These are phyloP conservation scores for Sphecodes monilicornis DNA, from an alignment of 2,888 invertebrate genomes.

Conservation along the genomic window DNA sequence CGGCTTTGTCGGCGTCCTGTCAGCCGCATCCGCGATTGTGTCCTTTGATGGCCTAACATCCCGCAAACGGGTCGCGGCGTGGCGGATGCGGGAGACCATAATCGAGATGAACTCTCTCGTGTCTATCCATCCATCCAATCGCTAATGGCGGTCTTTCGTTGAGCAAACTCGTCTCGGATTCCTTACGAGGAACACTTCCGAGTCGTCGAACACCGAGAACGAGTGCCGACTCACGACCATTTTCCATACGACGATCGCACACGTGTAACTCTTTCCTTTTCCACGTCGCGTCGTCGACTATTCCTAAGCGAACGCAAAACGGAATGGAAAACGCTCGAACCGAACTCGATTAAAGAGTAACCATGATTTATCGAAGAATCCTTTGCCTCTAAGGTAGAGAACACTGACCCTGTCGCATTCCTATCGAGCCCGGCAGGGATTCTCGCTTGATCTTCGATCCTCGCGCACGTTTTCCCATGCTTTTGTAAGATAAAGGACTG, in stretches of 20 bases:
- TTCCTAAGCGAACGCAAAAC: background rate
- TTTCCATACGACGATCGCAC: background rate
- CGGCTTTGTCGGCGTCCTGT: background rate
- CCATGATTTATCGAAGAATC: background rate
- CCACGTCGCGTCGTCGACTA: background rate
- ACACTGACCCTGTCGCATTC: background rate
- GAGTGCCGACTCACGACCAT: background rate
- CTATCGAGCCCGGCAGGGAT: background rate
- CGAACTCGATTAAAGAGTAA: background rate
- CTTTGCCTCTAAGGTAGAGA: background rate
- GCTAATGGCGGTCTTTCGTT: background rate
- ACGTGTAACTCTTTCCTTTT: background rate
- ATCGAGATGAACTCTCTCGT: background rate
- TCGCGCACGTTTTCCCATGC: background rate
- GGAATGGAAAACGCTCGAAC: background rate
- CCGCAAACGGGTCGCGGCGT: background rate
- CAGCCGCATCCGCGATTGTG: background rate
- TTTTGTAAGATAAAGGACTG: background rate
- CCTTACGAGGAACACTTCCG: background rate
- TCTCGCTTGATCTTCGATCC: background rate
- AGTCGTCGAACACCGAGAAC: background rate
- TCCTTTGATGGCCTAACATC: background rate
- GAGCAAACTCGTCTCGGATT: background rate
- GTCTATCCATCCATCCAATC: background rate
- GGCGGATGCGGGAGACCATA: background rate